phyloP scores from a whole-genome alignment of 2,797 vertebrate species.

The Sebastes variabilis region DNA sequence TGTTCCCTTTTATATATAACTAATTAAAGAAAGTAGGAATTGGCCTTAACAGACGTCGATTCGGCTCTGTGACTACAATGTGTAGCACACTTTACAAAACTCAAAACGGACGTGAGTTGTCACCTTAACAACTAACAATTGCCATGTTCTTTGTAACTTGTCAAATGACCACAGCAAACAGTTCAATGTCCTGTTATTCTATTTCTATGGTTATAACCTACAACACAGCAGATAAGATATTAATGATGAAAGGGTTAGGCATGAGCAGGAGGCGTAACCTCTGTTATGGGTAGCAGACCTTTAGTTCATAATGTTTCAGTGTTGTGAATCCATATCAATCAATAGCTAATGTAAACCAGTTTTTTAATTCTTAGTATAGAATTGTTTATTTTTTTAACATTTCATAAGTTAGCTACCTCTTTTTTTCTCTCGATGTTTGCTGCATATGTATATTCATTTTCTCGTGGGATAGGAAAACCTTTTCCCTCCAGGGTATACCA shows the following conservation, averaged over 20 bases:
- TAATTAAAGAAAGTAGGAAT: no score
- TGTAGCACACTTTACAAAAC: no score
- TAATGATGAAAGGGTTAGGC: background rate
- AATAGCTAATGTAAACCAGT: slow-evolving; percentile 44
- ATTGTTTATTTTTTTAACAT: slow-evolving; percentile 46
- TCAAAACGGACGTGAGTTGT: no score
- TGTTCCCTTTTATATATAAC: no score
- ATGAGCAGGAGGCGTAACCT: slow-evolving; percentile 6
- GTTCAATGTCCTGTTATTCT: background rate
- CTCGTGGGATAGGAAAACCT: background rate
- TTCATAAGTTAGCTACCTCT: slow-evolving; percentile 74
- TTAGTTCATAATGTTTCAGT: slow-evolving; percentile 5
- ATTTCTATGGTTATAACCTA: background rate
- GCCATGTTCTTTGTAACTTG: background rate
- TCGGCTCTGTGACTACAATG: no score
- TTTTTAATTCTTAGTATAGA: slow-evolving; percentile 44
- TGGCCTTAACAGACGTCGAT: no score
- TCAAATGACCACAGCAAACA: background rate
- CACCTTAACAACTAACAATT: no score
- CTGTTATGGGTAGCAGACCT: slow-evolving; percentile 20
- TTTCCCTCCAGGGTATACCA: slow-evolving; percentile 35
- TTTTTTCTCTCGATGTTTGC: slow-evolving; percentile 8
- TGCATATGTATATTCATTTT: slow-evolving; percentile 40
- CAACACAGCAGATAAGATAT: background rate
- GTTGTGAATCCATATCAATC: slow-evolving; percentile 27